Base-by-base conservation (phyloP, 2,797 vertebrate species). In the Diplodus sargus region DNA sequence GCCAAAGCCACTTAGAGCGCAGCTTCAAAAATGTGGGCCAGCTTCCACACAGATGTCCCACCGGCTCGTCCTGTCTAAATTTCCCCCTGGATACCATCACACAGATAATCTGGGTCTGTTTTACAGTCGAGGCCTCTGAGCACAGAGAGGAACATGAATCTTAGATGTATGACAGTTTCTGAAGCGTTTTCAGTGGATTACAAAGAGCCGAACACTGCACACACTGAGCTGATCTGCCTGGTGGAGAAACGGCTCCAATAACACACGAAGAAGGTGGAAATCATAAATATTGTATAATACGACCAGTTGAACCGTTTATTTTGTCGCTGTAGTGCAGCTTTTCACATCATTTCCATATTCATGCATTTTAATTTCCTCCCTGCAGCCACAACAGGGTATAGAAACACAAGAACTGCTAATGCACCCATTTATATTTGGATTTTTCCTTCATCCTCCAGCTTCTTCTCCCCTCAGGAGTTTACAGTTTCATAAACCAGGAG, bases 21-120 rank as follows among this genome's bases (percentile, higher is more conserved):
- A 45, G 66, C 14, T 8, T 22, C 39, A 30, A 53, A 52, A 84
- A 88, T 81, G 72, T 84, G 81, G 83, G 81, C 59, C 86, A 82
- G 63, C 28, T 59, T 69, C 28, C 53, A 23, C 63, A 49, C 51
- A 66, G 78, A 66, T 3, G 67, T 71, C 78, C 70, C 64, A n/a
- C 23, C 1, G 28, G 70, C 49, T 61, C 74, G 67, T 12, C 16
- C 5, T 2, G 53, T 68, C 71, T 56, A 4, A n/a, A 51, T 28
- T 15, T 48, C 70, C 67, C 73, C 61, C 57, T 0, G 49, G 68
- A 63, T 22, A 17, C 54, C 30, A 13, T 5, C 3, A 47, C 42
- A 18, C 52, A 47, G 45, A 75, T 83, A 57, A 72, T 83, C 57
- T 67, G 51, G 63, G 39, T 60, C 70, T 51, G 68, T n/a, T 67